These are phyloP conservation scores for Pantherophis vulpinus DNA, from an alignment of 2,797 vertebrate species.

Conservation along the genomic window DNA sequence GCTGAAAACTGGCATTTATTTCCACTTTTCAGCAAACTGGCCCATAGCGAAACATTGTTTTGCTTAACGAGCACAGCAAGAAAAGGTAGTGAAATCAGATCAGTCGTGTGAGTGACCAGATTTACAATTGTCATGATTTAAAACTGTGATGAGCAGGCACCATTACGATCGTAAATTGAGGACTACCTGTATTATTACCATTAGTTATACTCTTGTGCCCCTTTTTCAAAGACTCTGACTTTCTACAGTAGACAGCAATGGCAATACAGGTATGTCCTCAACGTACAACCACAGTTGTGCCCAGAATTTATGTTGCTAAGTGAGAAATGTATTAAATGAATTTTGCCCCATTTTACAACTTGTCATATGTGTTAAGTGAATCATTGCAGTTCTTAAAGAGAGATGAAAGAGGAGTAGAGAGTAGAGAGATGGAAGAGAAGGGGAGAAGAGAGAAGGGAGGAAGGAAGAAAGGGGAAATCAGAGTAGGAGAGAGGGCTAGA, in stretches of 20 bases:
- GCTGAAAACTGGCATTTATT: neutral
- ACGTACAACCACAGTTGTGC: too few species aligned
- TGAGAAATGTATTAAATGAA: too few species aligned
- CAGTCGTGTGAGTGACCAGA: neutral
- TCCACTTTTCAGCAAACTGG: neutral
- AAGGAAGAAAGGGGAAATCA: too few species aligned
- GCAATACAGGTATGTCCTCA: neutral
- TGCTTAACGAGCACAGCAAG: neutral
- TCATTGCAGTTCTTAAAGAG: too few species aligned
- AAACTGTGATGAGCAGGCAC: neutral
- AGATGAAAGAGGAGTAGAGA: too few species aligned
- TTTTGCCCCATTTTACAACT: too few species aligned
- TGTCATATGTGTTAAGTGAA: too few species aligned
- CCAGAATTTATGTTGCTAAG: too few species aligned
- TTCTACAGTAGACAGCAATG: neutral
- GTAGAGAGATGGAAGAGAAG: too few species aligned
- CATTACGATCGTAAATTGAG: neutral
- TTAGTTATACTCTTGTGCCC: neutral
- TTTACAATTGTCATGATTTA: neutral
- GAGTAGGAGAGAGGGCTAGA: too few species aligned
- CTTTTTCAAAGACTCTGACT: neutral
- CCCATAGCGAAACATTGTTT: neutral
- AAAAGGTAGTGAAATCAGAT: neutral
- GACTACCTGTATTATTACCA: neutral
- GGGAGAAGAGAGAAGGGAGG: too few species aligned